Evolutionary conservation across 1,140 invertebrate species (phyloP).

Genomic region (silkworm (Bombyx mori)): ASM3026992v2 NC_085129.1:15035501-15036000

Average conservation of each 20-base stretch:
- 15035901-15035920: no score
- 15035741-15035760: slow-evolving; percentile 1
- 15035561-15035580: background rate
- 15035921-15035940: slow-evolving; percentile 13
- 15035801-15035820: no score
- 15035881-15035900: no score
- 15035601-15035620: slow-evolving; percentile 77
- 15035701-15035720: slow-evolving; percentile 80
- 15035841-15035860: no score
- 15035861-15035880: no score
- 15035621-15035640: slow-evolving; percentile 88
- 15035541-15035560: background rate
- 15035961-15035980: slow-evolving; percentile 38
- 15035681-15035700: slow-evolving; percentile 82
- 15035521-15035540: background rate
- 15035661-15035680: slow-evolving; percentile 77
- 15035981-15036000: slow-evolving; percentile 52
- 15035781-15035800: no score
- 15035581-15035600: background rate
- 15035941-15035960: slow-evolving; percentile 7
- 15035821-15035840: no score
- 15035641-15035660: slow-evolving; percentile 84
- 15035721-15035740: slow-evolving; percentile 82
- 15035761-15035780: no score
- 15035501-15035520: background rate